Conservation (phyloP, 2,113 vertebrate genomes). For the Heptranchias perlo region DNA sequence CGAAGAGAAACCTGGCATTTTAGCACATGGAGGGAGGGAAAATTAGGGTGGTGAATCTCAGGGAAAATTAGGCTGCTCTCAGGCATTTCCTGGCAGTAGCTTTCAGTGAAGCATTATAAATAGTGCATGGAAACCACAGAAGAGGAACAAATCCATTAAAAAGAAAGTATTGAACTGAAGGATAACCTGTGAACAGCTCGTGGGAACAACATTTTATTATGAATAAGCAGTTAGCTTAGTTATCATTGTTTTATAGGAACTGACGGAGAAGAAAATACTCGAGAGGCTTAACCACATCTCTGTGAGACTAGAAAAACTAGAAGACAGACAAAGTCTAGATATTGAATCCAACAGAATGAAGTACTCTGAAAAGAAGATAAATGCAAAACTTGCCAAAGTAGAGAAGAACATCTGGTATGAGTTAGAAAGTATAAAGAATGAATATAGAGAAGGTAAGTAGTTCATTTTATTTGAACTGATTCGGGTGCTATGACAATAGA, state of each 20-base stretch:
- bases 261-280: slow-evolving; percentile 53
- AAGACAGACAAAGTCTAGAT: slow-evolving; percentile 49
- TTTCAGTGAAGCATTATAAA: background rate
- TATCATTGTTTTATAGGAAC: slow-evolving; percentile 51
- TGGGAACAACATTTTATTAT: background rate
- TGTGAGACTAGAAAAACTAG: slow-evolving; percentile 52
- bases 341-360: slow-evolving; percentile 51
- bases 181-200: background rate
- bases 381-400: slow-evolving; percentile 54
- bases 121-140: background rate
- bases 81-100: background rate
- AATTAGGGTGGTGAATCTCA: background rate
- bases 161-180: background rate
- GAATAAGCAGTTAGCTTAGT: background rate
- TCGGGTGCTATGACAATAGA: background rate
- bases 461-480: background rate
- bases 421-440: slow-evolving; percentile 65
- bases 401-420: slow-evolving; percentile 64
- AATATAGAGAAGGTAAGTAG: slow-evolving; percentile 68
- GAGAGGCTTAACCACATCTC: slow-evolving; percentile 53
- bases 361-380: slow-evolving; percentile 54
- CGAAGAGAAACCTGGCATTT: background rate
- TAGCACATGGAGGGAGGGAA: background rate
- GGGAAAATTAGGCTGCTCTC: background rate
- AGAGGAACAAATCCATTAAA: background rate